Evolutionary conservation across 92 coral and sea anemone genomes (phyloP), one percentile per base, ranked within the genome.

Genomic region (Paramuricea clavata): DNA sequence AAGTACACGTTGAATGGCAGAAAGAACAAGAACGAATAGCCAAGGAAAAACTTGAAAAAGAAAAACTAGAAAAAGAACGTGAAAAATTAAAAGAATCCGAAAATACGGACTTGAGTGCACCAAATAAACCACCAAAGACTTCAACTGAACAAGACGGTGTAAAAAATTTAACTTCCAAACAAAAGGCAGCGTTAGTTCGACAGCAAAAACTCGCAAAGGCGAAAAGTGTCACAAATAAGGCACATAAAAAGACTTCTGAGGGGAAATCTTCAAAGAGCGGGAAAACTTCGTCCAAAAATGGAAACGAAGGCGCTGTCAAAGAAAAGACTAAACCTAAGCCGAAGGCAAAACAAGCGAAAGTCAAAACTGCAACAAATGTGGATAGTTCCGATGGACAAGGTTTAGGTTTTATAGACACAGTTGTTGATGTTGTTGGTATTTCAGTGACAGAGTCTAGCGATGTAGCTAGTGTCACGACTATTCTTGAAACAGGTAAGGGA

Each of bases 201-300:
- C 84, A 79, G 10, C 84, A 79, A 41, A 79, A 39, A 57, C 34
- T 60, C 16, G 52, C 84, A 12, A 79, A 59, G 10, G 84, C 84
- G 9, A 79, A 79, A 41, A 27, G 67, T 32, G 84, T 67, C 50
- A 17, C 84, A 59, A 79, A 59, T 17, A 79, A 59, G 22, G 84
- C 84, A 47, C 82, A 50, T 30, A 79, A 79, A 79, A 79, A 79
- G 57, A 41, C 84, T 7, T 11, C 84, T 30, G 84, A 79, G 9
- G 73, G 0, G 35, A 76, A 76, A 32, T 0, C 82, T 16, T 25
- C 84, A 1, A 61, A 79, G 26, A 67, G 84, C 17, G 73, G 73
- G 56, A 61, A 79, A 35, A 79, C 13, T 60, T n/a, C 84, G 0
- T 36, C 73, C 32, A 79, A 60, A 43, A 13, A 60, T 41, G 73